Evolutionary conservation across 2,888 invertebrate genomes (phyloP).

Genomic region (Xestoiulus laeticollis): DNA sequence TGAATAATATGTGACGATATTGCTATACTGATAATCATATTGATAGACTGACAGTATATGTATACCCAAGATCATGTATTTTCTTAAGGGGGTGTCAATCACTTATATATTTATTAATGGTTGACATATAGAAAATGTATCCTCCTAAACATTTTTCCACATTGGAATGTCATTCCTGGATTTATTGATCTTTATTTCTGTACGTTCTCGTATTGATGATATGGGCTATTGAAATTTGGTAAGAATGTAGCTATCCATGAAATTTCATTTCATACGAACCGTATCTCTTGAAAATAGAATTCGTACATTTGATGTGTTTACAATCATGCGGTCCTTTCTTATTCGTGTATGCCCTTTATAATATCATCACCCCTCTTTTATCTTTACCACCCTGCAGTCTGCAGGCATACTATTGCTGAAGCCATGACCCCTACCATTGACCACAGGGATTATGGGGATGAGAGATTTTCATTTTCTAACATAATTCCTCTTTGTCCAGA

Average conservation of each 20-base stretch:
- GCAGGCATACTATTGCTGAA: background rate
- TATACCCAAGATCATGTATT: too few relatives aligned
- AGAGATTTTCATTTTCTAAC: background rate
- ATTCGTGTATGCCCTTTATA: background rate
- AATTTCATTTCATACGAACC: background rate
- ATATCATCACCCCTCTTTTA: background rate
- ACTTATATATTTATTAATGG: too few relatives aligned
- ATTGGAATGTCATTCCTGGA: background rate
- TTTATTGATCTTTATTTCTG: background rate
- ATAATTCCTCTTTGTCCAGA: slow-evolving; percentile 32
- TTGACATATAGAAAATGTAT: too few relatives aligned
- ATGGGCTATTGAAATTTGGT: background rate
- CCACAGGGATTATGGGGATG: background rate
- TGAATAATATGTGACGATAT: too few relatives aligned
- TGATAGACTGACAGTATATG: too few relatives aligned
- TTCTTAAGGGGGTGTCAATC: too few relatives aligned
- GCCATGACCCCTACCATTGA: background rate
- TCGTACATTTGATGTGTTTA: slow-evolving; percentile 33
- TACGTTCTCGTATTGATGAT: background rate
- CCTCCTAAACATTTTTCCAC: background rate
- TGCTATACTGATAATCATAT: too few relatives aligned
- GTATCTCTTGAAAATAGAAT: background rate
- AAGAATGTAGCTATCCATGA: background rate
- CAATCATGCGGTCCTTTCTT: background rate
- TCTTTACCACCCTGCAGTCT: background rate